phyloP scores from a whole-genome alignment of 2,113 vertebrate species.

The Seriola quinqueradiata region DNA sequence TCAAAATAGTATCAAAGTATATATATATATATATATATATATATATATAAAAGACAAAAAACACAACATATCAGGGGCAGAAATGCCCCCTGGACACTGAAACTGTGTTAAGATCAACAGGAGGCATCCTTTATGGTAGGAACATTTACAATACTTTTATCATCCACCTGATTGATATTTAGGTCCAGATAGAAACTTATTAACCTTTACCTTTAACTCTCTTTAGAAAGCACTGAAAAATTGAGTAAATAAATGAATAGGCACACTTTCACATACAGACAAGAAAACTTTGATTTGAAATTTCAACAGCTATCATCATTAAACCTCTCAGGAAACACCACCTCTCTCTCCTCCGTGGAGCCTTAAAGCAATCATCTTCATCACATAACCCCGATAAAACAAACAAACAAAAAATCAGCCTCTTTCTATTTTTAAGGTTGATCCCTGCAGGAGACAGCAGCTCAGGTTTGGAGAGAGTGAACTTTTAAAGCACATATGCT shows the following conservation, averaged over 20 bases:
- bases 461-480: conserved; percentile 72
- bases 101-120: background rate
- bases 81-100: background rate
- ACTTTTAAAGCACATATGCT: conserved; percentile 80
- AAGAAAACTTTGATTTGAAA: conserved; percentile 23
- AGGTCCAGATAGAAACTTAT: background rate
- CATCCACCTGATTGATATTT: background rate
- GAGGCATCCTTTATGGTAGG: background rate
- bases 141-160: background rate
- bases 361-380: conserved; percentile 69
- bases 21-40: no score
- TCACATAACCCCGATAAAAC: conserved; percentile 66
- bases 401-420: conserved; percentile 64
- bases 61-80: background rate
- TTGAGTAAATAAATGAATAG: conserved; percentile 4
- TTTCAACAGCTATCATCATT: conserved; percentile 56
- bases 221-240: conserved; percentile 32
- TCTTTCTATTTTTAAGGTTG: conserved; percentile 72
- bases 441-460: conserved; percentile 69
- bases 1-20: background rate
- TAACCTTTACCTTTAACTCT: no score
- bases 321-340: conserved; percentile 48
- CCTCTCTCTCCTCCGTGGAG: conserved; percentile 35
- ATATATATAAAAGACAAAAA: no score
- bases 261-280: conserved; percentile 14